Evolutionary conservation across 2,797 vertebrate genomes (phyloP), one percentile per base, ranked within the genome.

Genomic region (Periparus ater): DNA sequence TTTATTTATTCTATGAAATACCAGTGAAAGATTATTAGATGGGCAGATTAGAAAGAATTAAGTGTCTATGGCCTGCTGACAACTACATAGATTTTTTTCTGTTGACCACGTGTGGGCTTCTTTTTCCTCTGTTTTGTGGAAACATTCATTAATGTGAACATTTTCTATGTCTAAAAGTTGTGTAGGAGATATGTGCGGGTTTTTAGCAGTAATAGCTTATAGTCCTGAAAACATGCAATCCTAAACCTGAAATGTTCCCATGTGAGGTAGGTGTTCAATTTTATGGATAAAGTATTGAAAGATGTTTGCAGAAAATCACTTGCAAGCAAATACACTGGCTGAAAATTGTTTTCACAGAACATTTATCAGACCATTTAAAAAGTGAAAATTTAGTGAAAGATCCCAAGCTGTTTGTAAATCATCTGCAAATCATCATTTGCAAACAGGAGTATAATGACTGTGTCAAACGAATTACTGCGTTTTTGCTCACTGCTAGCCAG

Each of bases 361-460:
- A 94, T 97, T 96, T 95, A 93, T 94, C 93, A 96, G 85, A 80
- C 32, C 80, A 85, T 94, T 97, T 95, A 85, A 95, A 96, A 92
- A 94, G 94, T 94, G 94, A 95, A 96, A 96, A 96, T 94, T 96
- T 96, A 96, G 82, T 95, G 95, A 96, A 96, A 97, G 96, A 94
- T 93, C 91, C 89, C 67, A 86, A 86, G 92, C 92, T 96, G 73
- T 96, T 96, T 96, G 83, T 96, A 97, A 96, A 96, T 94, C 91
- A 96, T 95, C 91, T 96, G 94, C 95, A 96, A 97, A 96, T 96
- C 88, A 86, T 94, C 91, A 95, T 97, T 95, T 96, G 80, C 94
- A 95, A 97, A 97, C 95, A 90, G 91, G 88, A 96, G 80, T 93
- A 93, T 92, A 94, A 96, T 81, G 79, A 84, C 79, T 93, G 77